Evolutionary conservation across 2,113 vertebrate genomes (phyloP), one percentile per base, ranked within the genome.

Genomic region (Gadus macrocephalus): DNA sequence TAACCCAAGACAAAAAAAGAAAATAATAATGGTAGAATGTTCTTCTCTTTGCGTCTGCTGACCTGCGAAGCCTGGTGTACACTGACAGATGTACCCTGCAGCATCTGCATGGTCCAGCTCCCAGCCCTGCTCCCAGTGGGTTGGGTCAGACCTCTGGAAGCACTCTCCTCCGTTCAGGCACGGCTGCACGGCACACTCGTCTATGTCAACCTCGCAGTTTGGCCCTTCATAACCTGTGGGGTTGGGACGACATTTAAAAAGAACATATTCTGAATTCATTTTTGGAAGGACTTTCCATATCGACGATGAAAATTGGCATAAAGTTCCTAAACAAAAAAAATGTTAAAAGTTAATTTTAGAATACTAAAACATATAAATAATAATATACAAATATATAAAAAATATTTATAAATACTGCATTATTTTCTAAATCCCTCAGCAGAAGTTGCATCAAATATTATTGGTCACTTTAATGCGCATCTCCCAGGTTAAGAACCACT

Each of bases 71-170:
- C 96, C 96, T 0, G 90, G 85, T 68, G 85, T 92, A 83, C 96
- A 98, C 68, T 79, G 89, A 66, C 96, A 98, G 61, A 94, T 73
- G 62, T 96, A 98, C 0, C 96, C 96, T 0, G 90, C 92, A 0
- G 94, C 94, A 0, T 86, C 84, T 31, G 78, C 85, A 38, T 93
- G 94, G 85, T 89, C 92, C 82, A 96, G 94, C 31, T 83, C 72
- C 53, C 81, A 80, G 0, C 92, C 92, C 59, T 92, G 88, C 2
- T 91, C 92, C 0, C 94, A 95, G 8, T 94, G 87, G 42, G 89
- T 78, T 0, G 85, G 90, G 62, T 95, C 88, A 0, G 96, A 98
- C 17, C 91, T 92, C 84, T 97, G 79, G 2, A 94, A 90, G 78
- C 96, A 98, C 11, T 89, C 75, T 0, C 93, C 95, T 0, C 72